Base-by-base conservation (phyloP, 1,140 invertebrate species). In the Lasioglossum albipes region DNA sequence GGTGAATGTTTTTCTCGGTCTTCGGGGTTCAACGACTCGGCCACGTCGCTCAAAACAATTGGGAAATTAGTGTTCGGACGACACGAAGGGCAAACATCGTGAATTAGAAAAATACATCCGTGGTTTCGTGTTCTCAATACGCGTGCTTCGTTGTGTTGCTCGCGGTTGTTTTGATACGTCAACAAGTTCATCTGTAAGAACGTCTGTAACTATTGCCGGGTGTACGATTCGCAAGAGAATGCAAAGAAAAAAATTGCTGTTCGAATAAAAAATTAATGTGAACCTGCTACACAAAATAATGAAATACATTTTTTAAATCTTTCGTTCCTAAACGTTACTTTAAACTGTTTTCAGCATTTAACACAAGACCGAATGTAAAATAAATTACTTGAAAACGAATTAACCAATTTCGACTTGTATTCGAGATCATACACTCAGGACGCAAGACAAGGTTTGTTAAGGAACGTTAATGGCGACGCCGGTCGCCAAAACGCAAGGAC, bases 11-110 rank as follows among this genome's bases (percentile, higher is more conserved):
- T 75, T 75, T 16, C 59, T 13, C 66, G 7, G 59, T 31, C 1
- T 10, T 4, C 36, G 20, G 22, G 20, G 72, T 75, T 75, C 57
- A 68, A 59, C 42, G 71, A 79, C 52, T 59, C 20, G 16, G 20
- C 16, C 16, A 49, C 7, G 1, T 4, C 13, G 27, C 16, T 62
- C 41, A 6, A 20, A 16, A 20, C 42, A 49, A 68, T 68, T 52
- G 22, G 18, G 36, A 41, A 41, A 67, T 66, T 59, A 59, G 18
- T 45, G 20, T n/a, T 66, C 10, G 59, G 22, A 10, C 9, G 9
- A 12, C 10, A 27, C 22, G 59, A 61, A n/a, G n/a, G n/a, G 22
- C 27, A 16, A 31, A 64, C 7, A 13, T 49, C 5, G 7, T 18
- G 49, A 66, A 75, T 66, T 1, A 36, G 31, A 49, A 64, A 36